Percentiles rank a stretch among this genome's conserved stretches.
phyloP scores from a whole-genome alignment of 2,113 vertebrate species.

The Spea bombifrons region DNA sequence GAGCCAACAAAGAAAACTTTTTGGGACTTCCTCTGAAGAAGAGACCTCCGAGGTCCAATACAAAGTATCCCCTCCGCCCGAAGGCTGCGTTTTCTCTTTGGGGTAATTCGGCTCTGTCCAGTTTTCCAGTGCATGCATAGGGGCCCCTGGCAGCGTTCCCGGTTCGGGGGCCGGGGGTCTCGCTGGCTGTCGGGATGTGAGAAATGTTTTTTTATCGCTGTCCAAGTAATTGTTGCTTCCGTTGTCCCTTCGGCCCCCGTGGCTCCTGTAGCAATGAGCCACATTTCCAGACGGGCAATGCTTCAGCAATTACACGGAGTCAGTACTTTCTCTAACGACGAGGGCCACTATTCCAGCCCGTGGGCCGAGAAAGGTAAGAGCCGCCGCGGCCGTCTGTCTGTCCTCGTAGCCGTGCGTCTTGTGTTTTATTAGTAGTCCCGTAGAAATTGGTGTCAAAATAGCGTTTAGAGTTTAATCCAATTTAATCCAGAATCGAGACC shows the following conservation, averaged over 20 bases:
- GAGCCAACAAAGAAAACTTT: no score
- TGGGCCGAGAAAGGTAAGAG: constrained; percentile 77
- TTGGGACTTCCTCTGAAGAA: no score
- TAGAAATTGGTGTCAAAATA: background rate
- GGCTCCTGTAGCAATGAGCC: constrained; percentile 66
- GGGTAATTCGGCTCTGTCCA: no score
- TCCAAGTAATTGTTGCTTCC: constrained; percentile 48
- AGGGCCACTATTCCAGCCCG: constrained; percentile 68
- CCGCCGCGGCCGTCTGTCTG: constrained; percentile 41
- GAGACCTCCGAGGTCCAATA: no score
- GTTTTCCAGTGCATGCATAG: no score
- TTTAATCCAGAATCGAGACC: no score
- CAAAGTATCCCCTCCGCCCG: no score
- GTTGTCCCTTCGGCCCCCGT: constrained; percentile 59
- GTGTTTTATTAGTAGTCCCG: background rate
- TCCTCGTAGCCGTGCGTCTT: background rate
- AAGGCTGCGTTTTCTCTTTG: no score
- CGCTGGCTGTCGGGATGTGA: background rate
- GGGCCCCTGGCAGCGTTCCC: no score
- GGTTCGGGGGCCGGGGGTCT: background rate
- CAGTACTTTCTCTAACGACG: constrained; percentile 79
- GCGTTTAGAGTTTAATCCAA: background rate
- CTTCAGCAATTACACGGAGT: constrained; percentile 82
- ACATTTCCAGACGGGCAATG: constrained; percentile 80
- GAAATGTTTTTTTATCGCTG: constrained; percentile 38